Evolutionary conservation across 2,113 vertebrate species (phyloP), one percentile per base, ranked within the genome.

Genomic region (Otocyon megalotis): DNA sequence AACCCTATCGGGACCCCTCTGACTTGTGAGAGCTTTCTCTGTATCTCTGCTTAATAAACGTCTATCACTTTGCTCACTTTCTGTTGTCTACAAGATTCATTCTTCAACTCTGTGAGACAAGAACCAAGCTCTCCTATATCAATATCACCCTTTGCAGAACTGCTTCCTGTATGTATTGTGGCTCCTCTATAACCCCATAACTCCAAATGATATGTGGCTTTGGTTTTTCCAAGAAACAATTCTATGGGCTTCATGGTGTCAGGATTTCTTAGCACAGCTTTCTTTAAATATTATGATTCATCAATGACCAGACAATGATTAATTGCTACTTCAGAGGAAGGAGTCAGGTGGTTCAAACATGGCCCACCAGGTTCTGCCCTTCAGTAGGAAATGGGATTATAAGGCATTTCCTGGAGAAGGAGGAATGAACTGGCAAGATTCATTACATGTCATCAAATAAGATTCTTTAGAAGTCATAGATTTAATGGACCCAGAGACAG

Each of bases 391-490:
- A 71, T 5, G 32, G 35, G 26, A 53, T 2, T 3, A 19, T 12
- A 53, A 93, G 62, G 8, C 63, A 28, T 16, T 72, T 67, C 26
- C 37, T 20, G 37, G 69, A 67, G 37, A 71, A 35, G 30, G 28
- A 82, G 62, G n/a, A 24, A 28, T n/a, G 20, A 74, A 7, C 53
- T 9, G 35, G 30, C 67, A 62, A 35, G 50, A 32, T 60, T 76
- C 50, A 62, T 3, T 69, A 20, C 17, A 28, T 60, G 80, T 89
- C 62, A 82, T 20, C 67, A 83, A 28, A 71, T 3, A 63, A 62
- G 54, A 80, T 35, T 83, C 74, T 85, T 79, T 28, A 15, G 28
- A 92, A 94, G 63, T n/a, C 56, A 69, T 10, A 81, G 76, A 83
- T 80, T 72, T 95, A 87, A 74, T n/a, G n/a, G 56, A 37, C 60